Conservation (phyloP, 1,140 invertebrate species). For the Octopus sinensis region DNA sequence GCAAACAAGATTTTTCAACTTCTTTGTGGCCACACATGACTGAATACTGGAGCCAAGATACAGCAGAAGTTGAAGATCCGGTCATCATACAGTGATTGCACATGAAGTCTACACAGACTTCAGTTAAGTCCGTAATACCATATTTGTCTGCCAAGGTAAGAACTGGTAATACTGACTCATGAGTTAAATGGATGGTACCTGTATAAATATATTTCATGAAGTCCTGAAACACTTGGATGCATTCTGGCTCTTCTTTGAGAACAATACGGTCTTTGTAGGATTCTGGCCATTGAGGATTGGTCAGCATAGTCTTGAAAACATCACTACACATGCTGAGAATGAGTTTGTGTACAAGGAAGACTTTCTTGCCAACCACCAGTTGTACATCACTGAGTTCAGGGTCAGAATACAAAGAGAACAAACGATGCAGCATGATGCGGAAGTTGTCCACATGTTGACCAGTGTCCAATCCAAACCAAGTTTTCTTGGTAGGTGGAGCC, state of each 20-base stretch:
- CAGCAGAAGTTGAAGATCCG: constrained; percentile 72
- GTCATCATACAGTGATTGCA: constrained; percentile 79
- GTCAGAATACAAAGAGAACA: constrained; percentile 30
- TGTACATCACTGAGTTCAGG: constrained; percentile 76
- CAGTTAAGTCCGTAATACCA: constrained; percentile 84
- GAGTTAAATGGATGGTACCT: constrained; percentile 80
- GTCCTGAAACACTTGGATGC: constrained; percentile 79
- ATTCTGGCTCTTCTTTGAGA: constrained; percentile 80
- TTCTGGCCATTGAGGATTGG: constrained; percentile 89
- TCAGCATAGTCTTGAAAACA: constrained; percentile 95
- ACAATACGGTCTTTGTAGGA: constrained; percentile 79
- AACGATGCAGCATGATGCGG: constrained; percentile 29
- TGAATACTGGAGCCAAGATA: constrained; percentile 88
- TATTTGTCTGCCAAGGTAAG: constrained; percentile 89
- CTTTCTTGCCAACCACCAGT: constrained; percentile 73
- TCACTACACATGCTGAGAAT: constrained; percentile 92
- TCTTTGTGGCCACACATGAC: constrained; percentile 76
- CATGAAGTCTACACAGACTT: constrained; percentile 84
- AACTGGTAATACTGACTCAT: constrained; percentile 79
- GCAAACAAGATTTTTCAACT: constrained; percentile 73
- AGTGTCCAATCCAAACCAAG: neutral
- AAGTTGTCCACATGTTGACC: constrained; percentile 37
- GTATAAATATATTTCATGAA: constrained; percentile 93
- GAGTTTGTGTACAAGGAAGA: constrained; percentile 84
- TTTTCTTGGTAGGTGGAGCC: constrained; percentile 1